A percentile compares a stretch with the other conserved stretches of the same genome.
phyloP scores from a whole-genome alignment of 2,797 vertebrate species.

The Clarias pachynema region DNA sequence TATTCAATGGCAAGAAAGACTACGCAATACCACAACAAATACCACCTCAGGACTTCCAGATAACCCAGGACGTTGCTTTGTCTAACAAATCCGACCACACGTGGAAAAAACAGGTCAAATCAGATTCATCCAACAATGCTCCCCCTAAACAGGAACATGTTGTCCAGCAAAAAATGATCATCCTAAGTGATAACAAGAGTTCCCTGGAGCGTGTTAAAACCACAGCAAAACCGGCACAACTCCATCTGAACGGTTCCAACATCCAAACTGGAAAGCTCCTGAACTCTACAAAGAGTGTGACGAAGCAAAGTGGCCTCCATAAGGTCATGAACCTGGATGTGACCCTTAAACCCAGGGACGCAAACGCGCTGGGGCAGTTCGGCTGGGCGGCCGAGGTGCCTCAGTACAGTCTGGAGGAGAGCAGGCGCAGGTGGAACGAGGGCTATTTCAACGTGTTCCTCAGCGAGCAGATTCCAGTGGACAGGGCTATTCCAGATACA shows the following conservation, averaged over 20 bases:
- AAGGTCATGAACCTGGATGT: slow-evolving; percentile 81
- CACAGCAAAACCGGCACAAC: slow-evolving; percentile 16
- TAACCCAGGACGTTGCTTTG: slow-evolving; percentile 16
- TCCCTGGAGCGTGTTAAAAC: background rate
- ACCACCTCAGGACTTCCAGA: background rate
- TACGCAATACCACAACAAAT: background rate
- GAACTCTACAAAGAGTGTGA: slow-evolving; percentile 41
- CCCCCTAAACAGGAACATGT: background rate
- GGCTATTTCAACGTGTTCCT: slow-evolving; percentile 96
- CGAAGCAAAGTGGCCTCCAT: slow-evolving; percentile 69
- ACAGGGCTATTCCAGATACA: slow-evolving; percentile 89
- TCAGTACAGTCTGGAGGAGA: slow-evolving; percentile 75
- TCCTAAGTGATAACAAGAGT: background rate
- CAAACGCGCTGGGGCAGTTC: slow-evolving; percentile 85
- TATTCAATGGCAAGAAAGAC: background rate
- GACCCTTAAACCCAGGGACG: slow-evolving; percentile 80
- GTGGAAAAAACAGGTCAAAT: slow-evolving; percentile 9
- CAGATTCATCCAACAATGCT: background rate
- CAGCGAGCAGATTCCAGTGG: slow-evolving; percentile 91
- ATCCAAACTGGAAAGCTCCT: background rate
- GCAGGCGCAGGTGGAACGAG: slow-evolving; percentile 87
- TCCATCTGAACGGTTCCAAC: background rate
- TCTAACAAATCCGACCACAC: slow-evolving; percentile 22
- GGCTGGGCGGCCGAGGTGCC: slow-evolving; percentile 78
- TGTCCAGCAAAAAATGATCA: slow-evolving; percentile 20